Conservation (phyloP, 2,888 invertebrate genomes). For the Noctua janthina region DNA sequence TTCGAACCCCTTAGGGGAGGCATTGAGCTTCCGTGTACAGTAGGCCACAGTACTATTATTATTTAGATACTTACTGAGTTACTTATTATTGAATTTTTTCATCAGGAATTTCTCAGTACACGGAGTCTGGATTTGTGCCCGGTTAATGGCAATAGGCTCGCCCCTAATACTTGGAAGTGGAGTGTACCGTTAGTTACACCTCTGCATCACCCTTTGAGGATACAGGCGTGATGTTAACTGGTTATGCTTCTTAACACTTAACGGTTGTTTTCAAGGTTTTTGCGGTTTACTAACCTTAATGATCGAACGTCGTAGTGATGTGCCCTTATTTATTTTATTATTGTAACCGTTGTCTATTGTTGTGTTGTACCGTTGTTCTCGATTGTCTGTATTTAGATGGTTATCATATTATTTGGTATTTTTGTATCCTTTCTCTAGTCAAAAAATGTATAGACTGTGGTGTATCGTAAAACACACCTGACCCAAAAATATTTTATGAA, state of each 20-base stretch:
- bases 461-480: not conserved
- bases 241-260: constrained; percentile 31
- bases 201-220: not conserved
- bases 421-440: constrained; percentile 21
- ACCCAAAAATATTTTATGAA: not conserved
- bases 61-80: constrained; percentile 10
- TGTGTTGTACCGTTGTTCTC: constrained; percentile 39
- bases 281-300: constrained; percentile 60
- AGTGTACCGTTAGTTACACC: not conserved
- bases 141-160: not conserved
- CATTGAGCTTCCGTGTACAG: constrained; percentile 73
- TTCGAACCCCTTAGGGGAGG: constrained; percentile 67
- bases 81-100: not conserved
- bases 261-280: constrained; percentile 46
- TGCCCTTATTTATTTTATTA: constrained; percentile 63
- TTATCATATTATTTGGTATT: constrained; percentile 30
- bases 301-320: constrained; percentile 38
- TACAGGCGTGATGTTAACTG: not conserved
- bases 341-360: constrained; percentile 60
- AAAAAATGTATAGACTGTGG: not conserved
- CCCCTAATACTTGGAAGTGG: not conserved
- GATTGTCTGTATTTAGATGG: constrained; percentile 38
- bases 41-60: constrained; percentile 54
- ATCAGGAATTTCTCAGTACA: not conserved
- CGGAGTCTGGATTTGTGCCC: not conserved